Base-by-base conservation (phyloP, 2,113 vertebrate genomes). In the Zeus faber region DNA sequence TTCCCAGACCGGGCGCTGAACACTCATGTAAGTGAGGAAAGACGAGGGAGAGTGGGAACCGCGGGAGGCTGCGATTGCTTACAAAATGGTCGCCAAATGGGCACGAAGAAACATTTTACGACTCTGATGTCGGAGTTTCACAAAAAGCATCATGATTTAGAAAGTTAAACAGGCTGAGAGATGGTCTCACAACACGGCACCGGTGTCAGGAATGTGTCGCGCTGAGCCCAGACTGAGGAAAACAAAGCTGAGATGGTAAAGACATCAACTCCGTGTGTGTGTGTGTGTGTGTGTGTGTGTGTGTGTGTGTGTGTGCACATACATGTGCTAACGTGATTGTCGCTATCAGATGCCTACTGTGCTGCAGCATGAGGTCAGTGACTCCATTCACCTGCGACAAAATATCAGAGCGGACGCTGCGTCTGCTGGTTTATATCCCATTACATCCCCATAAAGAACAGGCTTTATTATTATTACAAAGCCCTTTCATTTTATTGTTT, bases 181-280 rank as follows among this genome's bases (percentile, higher is more conserved):
- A 16, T 18, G 17, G 10, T 18, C 41, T 22, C 33, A 65, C 64
- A 75, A 61, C 65, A 68, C 4, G 14, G 76, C 75, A 82, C 85
- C 79, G 83, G 72, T 84, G 85, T 87, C 87, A 82, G 77, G 72
- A 77, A 70, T 79, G 65, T 71, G 46, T 51, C 54, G 3, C 45
- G 50, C 39, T 64, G 48, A 66, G 67, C 71, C 72, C 67, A 59
- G 74, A 49, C 77, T 60, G 59, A 61, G 71, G 74, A 67, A 74
- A n/a, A 48, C 44, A 72, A 74, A 81, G 77, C 76, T 65, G 63
- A 65, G 76, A 48, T 89, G 85, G 81, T 83, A 79, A 89, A 87
- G 60, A 72, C 70, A 87, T 89, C 79, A 88, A 73, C 55, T 25
- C 24, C 35, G 25, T 20, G 49, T 10, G 44, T 58, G 27, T 17